Base-by-base conservation (phyloP, 2,113 vertebrate species). In the Rhegmatorhina hoffmannsi region DNA sequence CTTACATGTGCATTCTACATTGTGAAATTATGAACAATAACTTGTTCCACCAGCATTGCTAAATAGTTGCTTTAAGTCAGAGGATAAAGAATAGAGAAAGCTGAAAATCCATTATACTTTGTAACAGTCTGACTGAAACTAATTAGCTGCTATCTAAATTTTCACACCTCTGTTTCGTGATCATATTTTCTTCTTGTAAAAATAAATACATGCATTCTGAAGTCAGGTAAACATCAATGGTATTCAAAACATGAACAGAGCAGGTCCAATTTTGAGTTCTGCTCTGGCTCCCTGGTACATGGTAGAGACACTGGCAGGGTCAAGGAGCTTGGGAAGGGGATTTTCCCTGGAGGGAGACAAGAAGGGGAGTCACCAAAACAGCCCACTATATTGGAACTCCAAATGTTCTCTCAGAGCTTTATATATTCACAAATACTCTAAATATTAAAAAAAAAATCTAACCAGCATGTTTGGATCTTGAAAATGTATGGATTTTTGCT, bases 101-200 rank as follows among this genome's bases (percentile, higher is more conserved):
- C 90, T 95, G 87, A 97, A 97, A 97, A 97, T 97, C 96, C 91
- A 97, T 98, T 98, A 97, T 85, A 69, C 74, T 95, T 33, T 94
- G 90, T 91, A 98, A 97, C 89, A 97, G 86, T 97, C 91, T 96
- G 95, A 97, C 91, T 97, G 92, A 92, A 97, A 97, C 95, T 98
- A 98, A 98, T 98, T 98, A 98, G 95, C 96, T 97, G 96, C 90
- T 97, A 97, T 97, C 92, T 97, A 97, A 97, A 98, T 97, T 97
- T 98, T 97, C 98, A 98, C 96, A 97, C 97, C 89, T 98, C 91
- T 95, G 69, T 96, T 97, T 97, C 80, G 92, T 95, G 63, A 96
- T 96, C 81, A 95, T 97, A 87, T 94, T 97, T 97, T 92, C 69
- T 95, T 92, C 69, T 94, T 92, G 83, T 91, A 80, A 82, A 96